Evolutionary conservation across 2,888 invertebrate species (phyloP).

Genomic region (Zaprionus obscuricornis): DNA sequence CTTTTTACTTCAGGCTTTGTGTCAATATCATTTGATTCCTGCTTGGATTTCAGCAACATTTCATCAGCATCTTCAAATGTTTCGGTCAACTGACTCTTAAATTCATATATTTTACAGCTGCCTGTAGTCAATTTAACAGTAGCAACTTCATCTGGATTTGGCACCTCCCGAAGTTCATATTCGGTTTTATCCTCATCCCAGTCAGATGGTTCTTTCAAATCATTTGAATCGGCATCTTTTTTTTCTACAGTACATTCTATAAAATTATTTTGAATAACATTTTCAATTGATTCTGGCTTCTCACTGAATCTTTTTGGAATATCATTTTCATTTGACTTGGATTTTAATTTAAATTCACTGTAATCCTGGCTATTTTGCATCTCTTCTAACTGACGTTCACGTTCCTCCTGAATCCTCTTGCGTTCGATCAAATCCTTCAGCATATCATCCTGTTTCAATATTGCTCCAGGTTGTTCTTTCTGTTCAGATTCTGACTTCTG

Average conservation of each 20-base stretch:
- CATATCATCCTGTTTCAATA: constrained; percentile 45
- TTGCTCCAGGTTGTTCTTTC: neutral
- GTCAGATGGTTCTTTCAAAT: too few relatives aligned
- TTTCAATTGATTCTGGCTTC: too few relatives aligned
- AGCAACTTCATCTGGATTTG: neutral
- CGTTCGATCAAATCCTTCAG: constrained; percentile 60
- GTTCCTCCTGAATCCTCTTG: constrained; percentile 53
- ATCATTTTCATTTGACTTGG: neutral
- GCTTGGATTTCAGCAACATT: constrained; percentile 31
- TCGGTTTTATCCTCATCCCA: constrained; percentile 2
- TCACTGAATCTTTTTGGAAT: too few relatives aligned
- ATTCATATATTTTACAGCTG: constrained; percentile 34
- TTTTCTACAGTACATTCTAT: too few relatives aligned
- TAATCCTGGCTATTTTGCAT: neutral
- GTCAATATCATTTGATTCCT: constrained; percentile 29
- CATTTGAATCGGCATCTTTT: too few relatives aligned
- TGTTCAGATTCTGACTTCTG: constrained; percentile 28
- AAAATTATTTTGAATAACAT: too few relatives aligned
- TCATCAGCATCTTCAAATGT: constrained; percentile 28
- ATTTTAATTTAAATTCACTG: neutral
- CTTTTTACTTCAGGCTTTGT: constrained; percentile 1
- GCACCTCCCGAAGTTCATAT: neutral
- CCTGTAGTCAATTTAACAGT: constrained; percentile 26
- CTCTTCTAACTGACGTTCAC: constrained; percentile 36
- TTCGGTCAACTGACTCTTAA: constrained; percentile 19